These are phyloP conservation scores for Regulus satrapa DNA, from an alignment of 2,113 vertebrate genomes.

Conservation along the genomic window DNA sequence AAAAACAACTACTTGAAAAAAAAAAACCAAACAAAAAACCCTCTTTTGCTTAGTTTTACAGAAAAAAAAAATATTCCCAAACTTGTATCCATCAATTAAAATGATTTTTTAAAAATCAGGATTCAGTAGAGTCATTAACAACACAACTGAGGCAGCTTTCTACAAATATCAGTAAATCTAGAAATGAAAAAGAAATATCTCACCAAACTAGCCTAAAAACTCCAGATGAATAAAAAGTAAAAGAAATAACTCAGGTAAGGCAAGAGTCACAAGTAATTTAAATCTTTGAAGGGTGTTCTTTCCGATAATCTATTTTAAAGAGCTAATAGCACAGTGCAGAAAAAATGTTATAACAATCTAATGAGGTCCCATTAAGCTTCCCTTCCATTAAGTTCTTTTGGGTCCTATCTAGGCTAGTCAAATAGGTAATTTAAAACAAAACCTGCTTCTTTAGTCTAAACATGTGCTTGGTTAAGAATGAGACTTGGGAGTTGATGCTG, in stretches of 20 bases:
- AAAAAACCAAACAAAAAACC: not conserved
- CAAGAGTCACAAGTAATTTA: constrained; percentile 46
- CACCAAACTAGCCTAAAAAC: not conserved
- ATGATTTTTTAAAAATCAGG: not conserved
- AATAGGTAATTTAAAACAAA: constrained; percentile 52
- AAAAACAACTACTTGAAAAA: not conserved
- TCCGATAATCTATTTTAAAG: constrained; percentile 55
- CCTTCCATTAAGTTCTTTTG: constrained; percentile 57
- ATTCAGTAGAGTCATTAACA: not conserved
- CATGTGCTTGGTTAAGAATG: not conserved
- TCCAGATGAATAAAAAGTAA: not conserved
- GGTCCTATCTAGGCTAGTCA: constrained; percentile 46
- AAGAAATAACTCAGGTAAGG: constrained; percentile 46
- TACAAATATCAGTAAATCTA: not conserved
- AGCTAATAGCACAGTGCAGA: constrained; percentile 39
- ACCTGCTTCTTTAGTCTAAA: constrained; percentile 31
- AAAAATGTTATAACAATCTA: constrained; percentile 61
- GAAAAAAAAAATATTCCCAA: not conserved
- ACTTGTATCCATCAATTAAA: not conserved
- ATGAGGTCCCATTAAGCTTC: constrained; percentile 63
- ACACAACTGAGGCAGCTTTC: not conserved
- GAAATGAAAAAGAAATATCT: not conserved
- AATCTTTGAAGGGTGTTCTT: constrained; percentile 35
- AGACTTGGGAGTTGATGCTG: not conserved
- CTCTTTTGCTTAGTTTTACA: not conserved